A percentile compares a stretch with the other conserved stretches of the same genome.
Conservation (phyloP, 2,888 invertebrate species). For the Rhimphoctona megacephalus region DNA sequence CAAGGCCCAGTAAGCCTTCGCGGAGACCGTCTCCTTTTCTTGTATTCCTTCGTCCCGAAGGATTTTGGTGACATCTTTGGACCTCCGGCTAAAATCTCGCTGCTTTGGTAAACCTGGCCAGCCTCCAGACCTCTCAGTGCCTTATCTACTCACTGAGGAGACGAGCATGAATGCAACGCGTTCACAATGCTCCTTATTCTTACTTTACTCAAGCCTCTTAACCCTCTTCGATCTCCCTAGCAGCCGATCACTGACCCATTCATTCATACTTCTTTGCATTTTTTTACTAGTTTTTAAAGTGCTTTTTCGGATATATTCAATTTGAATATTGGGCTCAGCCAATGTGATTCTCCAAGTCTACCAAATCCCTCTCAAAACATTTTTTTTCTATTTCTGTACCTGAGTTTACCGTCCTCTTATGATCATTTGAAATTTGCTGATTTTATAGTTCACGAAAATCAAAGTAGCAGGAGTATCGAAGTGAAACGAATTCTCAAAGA, state of each 20-base stretch:
- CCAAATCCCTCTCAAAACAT: not conserved
- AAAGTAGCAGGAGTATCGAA: not conserved
- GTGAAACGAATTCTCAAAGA: too few species aligned
- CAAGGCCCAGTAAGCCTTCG: not conserved
- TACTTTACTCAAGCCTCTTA: slow-evolving; percentile 27
- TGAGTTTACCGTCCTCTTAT: not conserved
- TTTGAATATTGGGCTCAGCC: not conserved
- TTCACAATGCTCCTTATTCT: slow-evolving; percentile 38
- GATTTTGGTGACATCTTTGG: slow-evolving; percentile 39
- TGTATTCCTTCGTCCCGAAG: slow-evolving; percentile 47
- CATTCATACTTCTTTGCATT: not conserved
- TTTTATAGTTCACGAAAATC: not conserved
- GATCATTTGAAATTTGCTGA: not conserved
- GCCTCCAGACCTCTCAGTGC: slow-evolving; percentile 42
- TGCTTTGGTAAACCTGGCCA: slow-evolving; percentile 48
- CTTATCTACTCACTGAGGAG: slow-evolving; percentile 48
- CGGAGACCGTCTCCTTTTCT: slow-evolving; percentile 22
- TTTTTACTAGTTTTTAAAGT: not conserved
- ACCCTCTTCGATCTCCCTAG: slow-evolving; percentile 13
- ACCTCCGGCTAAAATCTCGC: slow-evolving; percentile 52
- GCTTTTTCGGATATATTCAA: not conserved
- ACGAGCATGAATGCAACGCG: slow-evolving; percentile 1
- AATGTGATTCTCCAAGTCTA: not conserved
- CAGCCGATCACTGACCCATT: slow-evolving; percentile 19
- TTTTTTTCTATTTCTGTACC: not conserved